Percentiles rank a stretch among this genome's conserved stretches.
These are phyloP conservation scores for Saguinus imperator DNA, from an alignment of 2,113 vertebrate species.

Conservation along the genomic window DNA sequence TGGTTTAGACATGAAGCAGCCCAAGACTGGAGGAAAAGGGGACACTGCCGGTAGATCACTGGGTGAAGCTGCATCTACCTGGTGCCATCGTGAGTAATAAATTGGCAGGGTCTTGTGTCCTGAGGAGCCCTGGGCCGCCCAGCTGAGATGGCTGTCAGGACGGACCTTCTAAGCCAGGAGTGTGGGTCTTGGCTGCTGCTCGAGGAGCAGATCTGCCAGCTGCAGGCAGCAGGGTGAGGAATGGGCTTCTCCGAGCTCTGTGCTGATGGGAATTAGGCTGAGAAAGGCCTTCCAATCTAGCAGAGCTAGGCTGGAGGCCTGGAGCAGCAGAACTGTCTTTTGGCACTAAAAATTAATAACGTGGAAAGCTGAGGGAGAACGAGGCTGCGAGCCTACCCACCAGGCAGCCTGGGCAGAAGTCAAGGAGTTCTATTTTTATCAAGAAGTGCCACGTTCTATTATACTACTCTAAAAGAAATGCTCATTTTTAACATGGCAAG, in stretches of 20 bases:
- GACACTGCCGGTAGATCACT: fast-evolving
- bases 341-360: background rate
- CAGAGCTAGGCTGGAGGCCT: background rate
- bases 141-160: background rate
- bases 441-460: constrained; percentile 74
- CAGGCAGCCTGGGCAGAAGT: constrained; percentile 77
- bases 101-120: background rate
- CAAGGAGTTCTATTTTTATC: constrained; percentile 82
- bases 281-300: background rate
- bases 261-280: background rate
- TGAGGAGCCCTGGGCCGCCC: background rate
- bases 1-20: background rate
- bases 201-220: background rate
- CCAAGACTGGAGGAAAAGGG: background rate
- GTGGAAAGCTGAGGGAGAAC: constrained; percentile 23
- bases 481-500: background rate
- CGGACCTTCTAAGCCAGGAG: background rate
- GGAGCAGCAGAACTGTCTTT: background rate
- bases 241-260: fast-evolving
- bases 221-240: background rate
- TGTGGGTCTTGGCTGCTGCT: fast-evolving
- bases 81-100: background rate
- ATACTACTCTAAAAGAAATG: constrained; percentile 67
- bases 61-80: background rate
- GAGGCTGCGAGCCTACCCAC: constrained; percentile 67